phyloP scores from a whole-genome alignment of 2,113 vertebrate genomes.

The Apaloderma vittatum region DNA sequence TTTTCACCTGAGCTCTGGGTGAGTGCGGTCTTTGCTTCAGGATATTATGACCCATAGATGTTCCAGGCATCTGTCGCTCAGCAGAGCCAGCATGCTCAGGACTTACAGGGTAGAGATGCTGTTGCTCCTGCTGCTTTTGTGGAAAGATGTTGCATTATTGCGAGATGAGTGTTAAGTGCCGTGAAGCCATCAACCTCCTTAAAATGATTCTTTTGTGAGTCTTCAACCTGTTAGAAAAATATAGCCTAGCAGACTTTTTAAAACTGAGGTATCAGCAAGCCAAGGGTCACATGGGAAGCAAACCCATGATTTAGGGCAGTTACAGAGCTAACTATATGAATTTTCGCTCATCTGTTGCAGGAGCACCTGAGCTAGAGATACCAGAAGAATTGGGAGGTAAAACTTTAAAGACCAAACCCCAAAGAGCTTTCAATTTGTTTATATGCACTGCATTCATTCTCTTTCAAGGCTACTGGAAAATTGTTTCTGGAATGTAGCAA shows the following conservation, averaged over 20 bases:
- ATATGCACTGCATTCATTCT: neutral
- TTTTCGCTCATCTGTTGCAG: neutral
- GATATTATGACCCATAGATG: neutral
- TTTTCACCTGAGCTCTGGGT: neutral
- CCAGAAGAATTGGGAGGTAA: neutral
- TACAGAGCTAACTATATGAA: neutral
- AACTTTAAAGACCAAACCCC: neutral
- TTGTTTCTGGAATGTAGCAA: slow-evolving; percentile 34
- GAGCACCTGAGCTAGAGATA: neutral
- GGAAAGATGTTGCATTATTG: neutral
- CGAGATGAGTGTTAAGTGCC: neutral
- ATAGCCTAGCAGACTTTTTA: neutral
- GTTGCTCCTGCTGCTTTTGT: neutral
- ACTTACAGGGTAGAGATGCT: neutral
- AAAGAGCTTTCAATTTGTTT: neutral
- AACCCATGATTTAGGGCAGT: neutral
- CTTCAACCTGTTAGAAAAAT: neutral
- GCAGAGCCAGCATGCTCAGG: neutral
- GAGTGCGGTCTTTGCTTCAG: neutral
- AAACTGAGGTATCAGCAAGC: neutral
- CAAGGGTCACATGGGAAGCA: neutral
- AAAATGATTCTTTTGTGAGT: neutral
- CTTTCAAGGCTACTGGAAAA: slow-evolving; percentile 8
- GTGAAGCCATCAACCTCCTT: neutral
- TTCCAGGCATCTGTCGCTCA: neutral